Base-by-base conservation (phyloP, 1,140 invertebrate genomes). In the Apis laboriosa region DNA sequence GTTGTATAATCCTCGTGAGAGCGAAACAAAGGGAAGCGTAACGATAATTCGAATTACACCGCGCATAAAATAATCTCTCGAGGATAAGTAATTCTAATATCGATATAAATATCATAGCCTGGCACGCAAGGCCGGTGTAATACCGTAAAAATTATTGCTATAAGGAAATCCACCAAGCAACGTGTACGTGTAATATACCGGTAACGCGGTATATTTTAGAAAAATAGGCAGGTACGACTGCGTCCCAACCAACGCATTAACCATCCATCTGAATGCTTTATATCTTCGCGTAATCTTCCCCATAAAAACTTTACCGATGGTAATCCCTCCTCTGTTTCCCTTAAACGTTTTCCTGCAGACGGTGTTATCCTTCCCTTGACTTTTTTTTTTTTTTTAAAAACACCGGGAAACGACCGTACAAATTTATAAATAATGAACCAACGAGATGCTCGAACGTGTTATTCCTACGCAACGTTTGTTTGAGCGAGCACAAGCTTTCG, bases 361-460 rank as follows among this genome's bases (percentile, higher is more conserved):
- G 84, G 60, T 63, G 61, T 58, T 66, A 55, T 43, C 61, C 70
- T 55, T 15, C 8, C 49, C 66, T 21, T 76, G 34, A 63, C 66
- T 74, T 63, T 70, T 63, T 43, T 4, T 43, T 43, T 43, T 43
- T 84, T 87, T 88, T 77, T 80, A 75, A 74, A 49, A 74, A 49
- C 63, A 73, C 60, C 55, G 51, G 28, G 71, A 28, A 15, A 60
- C 34, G 67, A 60, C 53, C 63, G 63, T 74, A 88, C 84, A 88
- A 88, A 88, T 88, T 81, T 75, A 73, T 85, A 87, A 88, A 82
- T 68, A 86, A 88, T 64, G 70, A 79, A 80, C 49, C 68, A 72
- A 74, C 66, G 5, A 43, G 34, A 21, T 51, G 43, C 70, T 51
- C 34, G 49, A 64, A 74, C 61, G 43, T 43, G 5, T 15, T 49